phyloP scores from a whole-genome alignment of 2,113 vertebrate species.

The Hypomesus transpacificus region DNA sequence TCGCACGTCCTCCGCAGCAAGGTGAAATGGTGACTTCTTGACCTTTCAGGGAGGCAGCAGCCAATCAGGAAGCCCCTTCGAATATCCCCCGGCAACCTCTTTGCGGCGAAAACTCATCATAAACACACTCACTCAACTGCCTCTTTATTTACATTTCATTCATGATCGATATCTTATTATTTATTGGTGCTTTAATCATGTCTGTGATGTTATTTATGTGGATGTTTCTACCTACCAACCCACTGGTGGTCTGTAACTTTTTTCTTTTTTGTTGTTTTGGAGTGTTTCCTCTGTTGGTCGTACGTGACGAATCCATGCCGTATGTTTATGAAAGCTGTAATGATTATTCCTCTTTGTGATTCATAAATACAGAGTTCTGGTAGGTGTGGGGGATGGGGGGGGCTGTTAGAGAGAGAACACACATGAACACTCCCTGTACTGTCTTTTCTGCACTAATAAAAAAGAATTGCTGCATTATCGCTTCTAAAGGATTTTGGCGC shows the following conservation, averaged over 20 bases:
- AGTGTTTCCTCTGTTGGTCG: conserved; percentile 46
- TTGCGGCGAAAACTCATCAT: conserved; percentile 13
- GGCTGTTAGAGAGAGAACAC: conserved; percentile 46
- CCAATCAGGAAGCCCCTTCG: conserved; percentile 64
- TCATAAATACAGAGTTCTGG: conserved; percentile 31
- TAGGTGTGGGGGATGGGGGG: conserved; percentile 35
- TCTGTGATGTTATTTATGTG: conserved; percentile 37
- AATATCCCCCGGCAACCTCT: conserved; percentile 44
- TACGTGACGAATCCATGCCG: conserved; percentile 53
- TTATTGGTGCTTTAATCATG: conserved; percentile 41
- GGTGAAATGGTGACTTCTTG: conserved; percentile 39
- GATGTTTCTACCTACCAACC: conserved; percentile 34
- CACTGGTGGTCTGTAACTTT: not conserved
- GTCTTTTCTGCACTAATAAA: conserved; percentile 72
- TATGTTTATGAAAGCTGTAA: conserved; percentile 40
- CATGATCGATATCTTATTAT: conserved; percentile 39
- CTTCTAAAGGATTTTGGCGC: conserved; percentile 52
- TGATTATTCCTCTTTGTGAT: conserved; percentile 2
- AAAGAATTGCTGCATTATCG: conserved; percentile 68
- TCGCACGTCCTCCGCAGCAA: conserved; percentile 22
- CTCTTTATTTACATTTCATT: conserved; percentile 32
- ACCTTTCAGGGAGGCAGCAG: conserved; percentile 67
- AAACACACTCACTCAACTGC: conserved; percentile 24
- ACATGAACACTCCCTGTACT: conserved; percentile 60
- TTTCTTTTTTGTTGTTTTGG: conserved; percentile 30